Evolutionary conservation across 2,888 invertebrate species (phyloP).

Genomic region (Priapulus caudatus): DNA sequence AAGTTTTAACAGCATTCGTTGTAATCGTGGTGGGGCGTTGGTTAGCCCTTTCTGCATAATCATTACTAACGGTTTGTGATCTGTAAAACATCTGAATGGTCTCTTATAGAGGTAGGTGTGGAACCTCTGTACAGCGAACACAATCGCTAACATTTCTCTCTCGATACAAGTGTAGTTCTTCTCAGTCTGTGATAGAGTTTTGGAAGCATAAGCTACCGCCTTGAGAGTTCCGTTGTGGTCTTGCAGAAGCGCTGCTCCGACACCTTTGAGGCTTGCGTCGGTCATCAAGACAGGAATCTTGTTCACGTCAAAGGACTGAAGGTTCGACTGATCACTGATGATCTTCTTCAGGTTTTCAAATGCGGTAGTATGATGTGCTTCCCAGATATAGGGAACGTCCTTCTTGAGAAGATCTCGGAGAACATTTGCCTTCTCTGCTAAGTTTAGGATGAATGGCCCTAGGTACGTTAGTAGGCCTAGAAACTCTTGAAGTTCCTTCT

Average conservation of each 20-base stretch:
- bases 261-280: slow-evolving; percentile 30
- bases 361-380: slow-evolving; percentile 18
- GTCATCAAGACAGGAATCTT: slow-evolving; percentile 23
- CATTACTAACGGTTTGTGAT: slow-evolving; percentile 35
- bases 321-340: slow-evolving; percentile 25
- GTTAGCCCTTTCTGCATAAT: slow-evolving; percentile 30
- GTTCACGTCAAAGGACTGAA: slow-evolving; percentile 28
- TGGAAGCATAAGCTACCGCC: slow-evolving; percentile 33
- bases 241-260: slow-evolving; percentile 31
- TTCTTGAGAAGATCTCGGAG: no score
- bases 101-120: no score
- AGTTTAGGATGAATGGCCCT: no score
- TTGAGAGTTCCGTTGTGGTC: slow-evolving; percentile 21
- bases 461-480: no score
- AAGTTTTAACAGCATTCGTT: slow-evolving; percentile 31
- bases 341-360: slow-evolving; percentile 27
- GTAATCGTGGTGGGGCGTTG: slow-evolving; percentile 32
- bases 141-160: slow-evolving; percentile 34
- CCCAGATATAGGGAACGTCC: slow-evolving; percentile 11
- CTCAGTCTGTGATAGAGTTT: slow-evolving; percentile 28
- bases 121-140: no score
- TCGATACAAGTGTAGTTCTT: slow-evolving; percentile 34
- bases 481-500: no score
- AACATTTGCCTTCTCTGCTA: no score
- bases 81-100: slow-evolving; percentile 32